Evolutionary conservation across 23 tunicate genomes (phyloP), one percentile per base, ranked within the genome.

Genomic region (Ascidia mentula): DNA sequence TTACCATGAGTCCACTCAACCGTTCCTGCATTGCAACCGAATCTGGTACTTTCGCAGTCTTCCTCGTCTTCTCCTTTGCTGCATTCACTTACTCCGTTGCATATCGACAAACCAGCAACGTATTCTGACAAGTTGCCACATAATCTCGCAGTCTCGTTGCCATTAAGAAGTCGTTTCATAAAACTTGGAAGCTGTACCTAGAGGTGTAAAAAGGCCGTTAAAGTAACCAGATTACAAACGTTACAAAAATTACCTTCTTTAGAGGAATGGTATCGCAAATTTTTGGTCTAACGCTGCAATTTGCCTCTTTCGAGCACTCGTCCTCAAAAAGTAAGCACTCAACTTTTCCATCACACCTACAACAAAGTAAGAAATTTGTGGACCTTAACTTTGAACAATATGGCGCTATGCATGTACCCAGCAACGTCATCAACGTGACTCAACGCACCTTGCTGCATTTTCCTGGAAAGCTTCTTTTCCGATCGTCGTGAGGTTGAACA

Each of bases 301-400:
- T 75, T 6, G 79, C 80, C 37, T 83, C 70, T 18, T 31, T 22
- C 12, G 40, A 32, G 73, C 87, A 83, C 59, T 83, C 87, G 73
- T 83, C 87, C 36, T 83, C 87, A 53, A 83, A 83, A 26, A 45
- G 17, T 12, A 59, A 22, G 79, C 87, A 83, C 22, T 83, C 87
- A 0, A 83, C 69, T 15, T 75, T 37, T 0, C 87, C 87, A 34
- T 83, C 39, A 37, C 87, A 83, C 75, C 87, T 83, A 32, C 12
- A 18, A 0, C n/a, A 35, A 69, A 18, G 20, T 8, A 69, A 69
- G 33, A 12, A 12, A n/a, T n/a, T n/a, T n/a, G n/a, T n/a, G n/a
- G n/a, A n/a, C n/a, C n/a, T n/a, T n/a, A n/a, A n/a, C n/a, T n/a
- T n/a, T n/a, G n/a, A n/a, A n/a, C n/a, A n/a, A n/a, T n/a, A n/a